phyloP scores from a whole-genome alignment of 2,888 invertebrate species.

The Amblyjoppa fuscipennis region DNA sequence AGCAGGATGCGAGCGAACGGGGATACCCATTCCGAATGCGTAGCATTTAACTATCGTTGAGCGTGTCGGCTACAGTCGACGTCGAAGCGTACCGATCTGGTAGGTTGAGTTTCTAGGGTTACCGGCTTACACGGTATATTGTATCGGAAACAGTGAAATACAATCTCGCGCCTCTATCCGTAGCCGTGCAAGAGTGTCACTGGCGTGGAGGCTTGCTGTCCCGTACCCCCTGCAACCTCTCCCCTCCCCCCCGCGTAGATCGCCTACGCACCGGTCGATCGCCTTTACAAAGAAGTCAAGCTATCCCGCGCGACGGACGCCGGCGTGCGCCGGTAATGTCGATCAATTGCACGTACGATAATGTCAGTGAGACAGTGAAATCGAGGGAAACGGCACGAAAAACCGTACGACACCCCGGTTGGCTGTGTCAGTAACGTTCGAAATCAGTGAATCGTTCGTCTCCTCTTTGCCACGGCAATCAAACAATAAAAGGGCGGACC shows the following conservation, averaged over 20 bases:
- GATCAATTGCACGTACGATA: constrained; percentile 70
- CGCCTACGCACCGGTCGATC: constrained; percentile 1
- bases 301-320: constrained; percentile 6
- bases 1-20: constrained; percentile 58
- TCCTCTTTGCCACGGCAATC: constrained; percentile 67
- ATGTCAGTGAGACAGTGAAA: constrained; percentile 53
- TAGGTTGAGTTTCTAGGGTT: constrained; percentile 12
- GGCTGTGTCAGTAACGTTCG: constrained; percentile 43
- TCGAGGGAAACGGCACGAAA: constrained; percentile 44
- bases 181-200: constrained; percentile 25
- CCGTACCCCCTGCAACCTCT: constrained; percentile 2
- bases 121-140: constrained; percentile 1
- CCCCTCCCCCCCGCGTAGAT: not conserved
- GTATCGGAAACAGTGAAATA: constrained; percentile 32
- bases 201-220: constrained; percentile 41
- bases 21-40: constrained; percentile 34
- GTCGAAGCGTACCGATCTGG: constrained; percentile 6
- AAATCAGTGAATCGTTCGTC: constrained; percentile 66
- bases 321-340: constrained; percentile 39
- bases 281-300: constrained; percentile 40
- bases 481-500: constrained; percentile 72
- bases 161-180: constrained; percentile 46
- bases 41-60: constrained; percentile 61
- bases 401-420: constrained; percentile 37
- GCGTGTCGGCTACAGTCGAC: constrained; percentile 40